Evolutionary conservation across 2,113 vertebrate species (phyloP), one percentile per base, ranked within the genome.

Genomic region (Chamaetylas fuelleborni): DNA sequence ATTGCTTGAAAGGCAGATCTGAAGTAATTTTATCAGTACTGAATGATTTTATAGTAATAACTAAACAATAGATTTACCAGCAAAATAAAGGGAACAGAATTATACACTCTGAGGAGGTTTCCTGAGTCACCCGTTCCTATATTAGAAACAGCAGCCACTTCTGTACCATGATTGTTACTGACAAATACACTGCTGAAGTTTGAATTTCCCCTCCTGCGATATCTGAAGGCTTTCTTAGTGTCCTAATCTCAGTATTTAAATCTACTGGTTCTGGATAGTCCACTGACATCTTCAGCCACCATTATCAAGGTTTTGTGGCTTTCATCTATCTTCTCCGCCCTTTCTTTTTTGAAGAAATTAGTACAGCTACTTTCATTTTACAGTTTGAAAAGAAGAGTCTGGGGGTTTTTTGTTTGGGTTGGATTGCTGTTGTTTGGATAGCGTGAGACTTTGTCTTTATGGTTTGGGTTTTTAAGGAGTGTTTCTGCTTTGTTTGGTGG

Each of bases 391-490:
- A 24, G 5, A 51, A 90, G 22, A 17, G 15, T 34, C 19, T 22
- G 17, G 8, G 4, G 0, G 1, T 22, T 29, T 38, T 61, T 36
- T 3, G 4, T 76, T 40, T 40, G 15, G 3, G 40, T 40, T 58
- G 14, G 23, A 8, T 19, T 57, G 10, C 29, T 81, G 12, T 5
- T 62, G 33, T 31, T 84, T 36, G 28, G 31, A 77, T 19, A 11
- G 40, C 7, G 11, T 28, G 25, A 4, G 22, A 7, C 19, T 9
- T 18, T 29, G 2, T 51, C 24, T n/a, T 72, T 40, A 28, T 14
- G 19, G 6, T 36, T 69, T 64, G 19, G 5, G 14, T 18, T 43
- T 72, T 42, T 42, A 58, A 57, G n/a, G 19, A 16, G 22, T 29
- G 5, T 40, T 79, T 62, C 36, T 53, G 43, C 22, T 88, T 74